Evolutionary conservation across 2,797 vertebrate genomes (phyloP).

Genomic region (Myiotriccus ornatus): DNA sequence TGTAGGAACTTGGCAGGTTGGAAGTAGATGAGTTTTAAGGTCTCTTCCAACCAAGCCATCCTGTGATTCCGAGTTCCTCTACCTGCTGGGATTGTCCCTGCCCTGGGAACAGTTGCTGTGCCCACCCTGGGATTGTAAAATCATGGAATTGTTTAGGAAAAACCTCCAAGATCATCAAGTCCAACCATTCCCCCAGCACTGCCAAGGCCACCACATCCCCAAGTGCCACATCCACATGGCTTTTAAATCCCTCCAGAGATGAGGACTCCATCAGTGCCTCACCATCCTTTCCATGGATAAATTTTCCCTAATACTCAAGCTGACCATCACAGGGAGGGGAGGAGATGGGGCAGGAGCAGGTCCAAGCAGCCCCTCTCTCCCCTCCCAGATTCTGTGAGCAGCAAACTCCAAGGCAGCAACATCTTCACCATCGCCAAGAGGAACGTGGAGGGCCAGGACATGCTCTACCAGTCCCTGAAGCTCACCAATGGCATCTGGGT

Average conservation of each 20-base stretch:
- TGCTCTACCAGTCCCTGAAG: slow-evolving; percentile 97
- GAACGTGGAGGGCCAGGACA: slow-evolving; percentile 93
- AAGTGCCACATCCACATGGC: background rate
- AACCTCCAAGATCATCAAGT: background rate
- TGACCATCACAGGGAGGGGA: background rate
- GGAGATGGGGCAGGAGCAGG: background rate
- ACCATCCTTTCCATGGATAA: background rate
- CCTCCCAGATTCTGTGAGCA: slow-evolving; percentile 83
- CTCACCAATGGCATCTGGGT: slow-evolving; percentile 96
- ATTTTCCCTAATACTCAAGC: background rate
- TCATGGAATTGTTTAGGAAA: background rate
- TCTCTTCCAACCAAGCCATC: background rate
- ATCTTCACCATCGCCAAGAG: slow-evolving; percentile 96
- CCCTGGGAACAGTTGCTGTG: background rate
- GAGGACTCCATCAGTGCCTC: background rate
- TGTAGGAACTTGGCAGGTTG: background rate
- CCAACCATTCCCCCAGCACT: background rate
- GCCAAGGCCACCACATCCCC: background rate
- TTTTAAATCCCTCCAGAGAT: background rate
- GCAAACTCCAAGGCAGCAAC: slow-evolving; percentile 91
- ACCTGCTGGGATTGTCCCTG: background rate
- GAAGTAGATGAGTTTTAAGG: background rate
- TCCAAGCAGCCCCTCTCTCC: background rate
- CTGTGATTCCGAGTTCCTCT: background rate
- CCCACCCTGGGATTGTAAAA: no score